Evolutionary conservation across 1,140 invertebrate genomes (phyloP).

Genomic region (Dendroctonus ponderosae): DNA sequence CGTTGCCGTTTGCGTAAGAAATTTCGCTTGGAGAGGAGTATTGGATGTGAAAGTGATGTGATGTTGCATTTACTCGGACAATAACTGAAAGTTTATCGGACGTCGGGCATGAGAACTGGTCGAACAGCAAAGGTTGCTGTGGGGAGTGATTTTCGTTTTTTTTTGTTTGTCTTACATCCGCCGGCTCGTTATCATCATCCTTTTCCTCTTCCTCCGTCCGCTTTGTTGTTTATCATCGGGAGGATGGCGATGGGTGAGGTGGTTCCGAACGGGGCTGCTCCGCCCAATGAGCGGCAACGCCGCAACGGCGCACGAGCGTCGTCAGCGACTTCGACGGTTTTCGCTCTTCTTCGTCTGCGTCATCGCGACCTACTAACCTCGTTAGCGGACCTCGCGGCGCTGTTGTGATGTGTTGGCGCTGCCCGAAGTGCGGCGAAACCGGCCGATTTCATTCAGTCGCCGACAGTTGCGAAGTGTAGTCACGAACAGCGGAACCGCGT

Average conservation of each 20-base stretch:
- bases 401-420: conserved; percentile 24
- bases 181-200: no score
- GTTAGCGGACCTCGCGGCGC: conserved; percentile 47
- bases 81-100: no score
- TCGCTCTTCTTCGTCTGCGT: conserved; percentile 46
- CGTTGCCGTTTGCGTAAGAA: no score
- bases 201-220: no score
- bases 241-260: neutral
- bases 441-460: conserved; percentile 44
- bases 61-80: no score
- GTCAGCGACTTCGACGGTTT: conserved; percentile 33
- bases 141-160: no score
- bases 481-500: conserved; percentile 5
- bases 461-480: conserved; percentile 37
- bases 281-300: conserved; percentile 19
- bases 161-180: no score
- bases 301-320: conserved; percentile 35
- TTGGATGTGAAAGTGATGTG: no score
- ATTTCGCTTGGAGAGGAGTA: no score
- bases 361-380: conserved; percentile 50
- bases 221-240: neutral
- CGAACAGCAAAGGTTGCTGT: no score
- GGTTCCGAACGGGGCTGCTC: neutral
- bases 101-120: no score
- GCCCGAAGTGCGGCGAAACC: conserved; percentile 22